Percentiles rank a stretch among this genome's conserved stretches.
phyloP scores from a whole-genome alignment of 2,113 vertebrate genomes.

The Forbesichthys papilliferus region DNA sequence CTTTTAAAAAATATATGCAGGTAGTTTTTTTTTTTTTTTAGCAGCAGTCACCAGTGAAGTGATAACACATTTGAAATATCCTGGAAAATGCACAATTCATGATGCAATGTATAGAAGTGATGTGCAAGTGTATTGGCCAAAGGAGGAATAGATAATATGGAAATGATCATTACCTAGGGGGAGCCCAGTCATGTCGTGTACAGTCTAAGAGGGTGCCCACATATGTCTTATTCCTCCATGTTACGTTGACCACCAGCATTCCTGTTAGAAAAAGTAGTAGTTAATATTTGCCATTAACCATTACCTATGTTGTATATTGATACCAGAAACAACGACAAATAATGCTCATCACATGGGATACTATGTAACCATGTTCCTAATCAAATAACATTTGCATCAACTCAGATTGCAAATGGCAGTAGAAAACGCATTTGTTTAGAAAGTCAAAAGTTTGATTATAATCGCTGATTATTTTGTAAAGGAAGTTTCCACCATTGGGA shows the following conservation, averaged over 20 bases:
- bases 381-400: background rate
- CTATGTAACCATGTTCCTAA: background rate
- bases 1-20: constrained; percentile 8
- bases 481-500: too few relatives aligned
- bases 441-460: constrained; percentile 23
- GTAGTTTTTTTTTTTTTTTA: constrained; percentile 8
- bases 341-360: background rate
- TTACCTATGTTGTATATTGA: background rate
- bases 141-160: background rate
- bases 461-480: constrained; percentile 29
- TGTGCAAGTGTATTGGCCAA: background rate
- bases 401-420: background rate
- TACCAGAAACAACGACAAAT: background rate
- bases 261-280: constrained; percentile 71
- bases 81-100: background rate
- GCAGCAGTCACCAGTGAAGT: background rate
- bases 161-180: constrained; percentile 84
- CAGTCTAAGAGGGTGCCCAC: constrained; percentile 97
- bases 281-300: constrained; percentile 8
- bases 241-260: constrained; percentile 98
- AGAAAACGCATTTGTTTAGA: constrained; percentile 17
- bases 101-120: background rate
- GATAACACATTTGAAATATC: background rate
- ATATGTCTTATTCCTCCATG: constrained; percentile 98
- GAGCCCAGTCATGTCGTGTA: constrained; percentile 97